phyloP scores from a whole-genome alignment of 2,113 vertebrate genomes.

The Myodes glareolus region DNA sequence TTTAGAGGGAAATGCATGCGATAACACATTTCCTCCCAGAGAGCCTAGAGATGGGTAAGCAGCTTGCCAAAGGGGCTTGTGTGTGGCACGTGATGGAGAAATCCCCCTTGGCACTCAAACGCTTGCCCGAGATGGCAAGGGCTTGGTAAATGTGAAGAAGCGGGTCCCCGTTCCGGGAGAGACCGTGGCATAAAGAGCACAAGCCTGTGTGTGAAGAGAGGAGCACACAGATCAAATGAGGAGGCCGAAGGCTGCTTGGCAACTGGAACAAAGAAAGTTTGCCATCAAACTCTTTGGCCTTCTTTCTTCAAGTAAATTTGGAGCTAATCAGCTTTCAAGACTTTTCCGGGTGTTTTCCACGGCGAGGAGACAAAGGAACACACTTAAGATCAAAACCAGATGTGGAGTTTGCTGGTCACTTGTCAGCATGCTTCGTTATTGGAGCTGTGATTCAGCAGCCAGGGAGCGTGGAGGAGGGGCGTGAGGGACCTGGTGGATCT shows the following conservation, averaged over 20 bases:
- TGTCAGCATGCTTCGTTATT: neutral
- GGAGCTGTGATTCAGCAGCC: neutral
- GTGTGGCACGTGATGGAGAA: neutral
- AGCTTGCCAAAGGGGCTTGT: neutral
- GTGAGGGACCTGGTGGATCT: neutral
- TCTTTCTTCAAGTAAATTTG: slow-evolving; percentile 74
- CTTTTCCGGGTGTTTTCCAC: slow-evolving; percentile 71
- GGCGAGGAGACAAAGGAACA: slow-evolving; percentile 77
- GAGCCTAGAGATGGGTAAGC: neutral
- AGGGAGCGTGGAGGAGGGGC: neutral
- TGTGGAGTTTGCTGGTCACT: slow-evolving; percentile 40
- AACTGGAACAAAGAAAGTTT: slow-evolving; percentile 66
- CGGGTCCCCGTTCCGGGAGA: slow-evolving; percentile 51
- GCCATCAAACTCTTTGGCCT: slow-evolving; percentile 61
- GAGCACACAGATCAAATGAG: slow-evolving; percentile 26
- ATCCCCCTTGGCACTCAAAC: neutral
- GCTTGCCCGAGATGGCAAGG: neutral
- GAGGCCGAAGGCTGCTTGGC: slow-evolving; percentile 65
- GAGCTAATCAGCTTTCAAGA: slow-evolving; percentile 81
- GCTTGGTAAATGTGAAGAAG: slow-evolving; percentile 19
- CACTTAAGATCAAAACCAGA: slow-evolving; percentile 77
- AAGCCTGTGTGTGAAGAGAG: slow-evolving; percentile 59
- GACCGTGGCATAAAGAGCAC: neutral
- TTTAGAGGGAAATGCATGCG: neutral
- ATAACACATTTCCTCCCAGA: neutral